phyloP scores from a whole-genome alignment of 30 jellyfish, hydroid and myxozoan genomes.

The Aurelia sp. region DNA sequence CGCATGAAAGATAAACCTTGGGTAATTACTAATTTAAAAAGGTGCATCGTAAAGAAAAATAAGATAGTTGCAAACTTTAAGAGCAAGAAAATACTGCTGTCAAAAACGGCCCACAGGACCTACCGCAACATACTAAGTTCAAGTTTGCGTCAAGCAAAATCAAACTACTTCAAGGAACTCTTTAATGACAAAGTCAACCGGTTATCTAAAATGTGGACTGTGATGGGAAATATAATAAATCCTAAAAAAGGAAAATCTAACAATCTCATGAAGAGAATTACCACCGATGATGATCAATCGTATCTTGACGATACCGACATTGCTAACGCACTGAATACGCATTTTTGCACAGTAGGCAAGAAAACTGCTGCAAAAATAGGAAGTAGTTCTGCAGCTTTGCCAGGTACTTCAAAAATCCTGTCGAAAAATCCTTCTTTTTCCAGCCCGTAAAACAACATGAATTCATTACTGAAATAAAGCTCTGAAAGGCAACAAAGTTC shows the following conservation, averaged over 20 bases:
- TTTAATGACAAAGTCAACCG: background rate
- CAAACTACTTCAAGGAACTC: background rate
- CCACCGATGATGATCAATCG: background rate
- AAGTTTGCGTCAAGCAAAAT: background rate
- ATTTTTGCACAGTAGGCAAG: no score
- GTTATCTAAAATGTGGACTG: background rate
- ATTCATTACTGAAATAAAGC: no score
- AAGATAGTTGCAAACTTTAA: background rate
- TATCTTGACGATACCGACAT: no score
- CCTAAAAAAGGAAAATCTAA: background rate
- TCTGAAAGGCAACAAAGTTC: no score
- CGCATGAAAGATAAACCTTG: background rate
- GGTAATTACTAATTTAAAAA: background rate
- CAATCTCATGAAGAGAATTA: background rate
- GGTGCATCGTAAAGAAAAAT: no score
- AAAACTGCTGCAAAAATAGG: no score
- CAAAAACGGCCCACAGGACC: no score
- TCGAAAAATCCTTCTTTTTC: no score
- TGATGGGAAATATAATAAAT: background rate
- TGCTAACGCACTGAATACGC: no score
- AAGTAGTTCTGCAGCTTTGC: no score
- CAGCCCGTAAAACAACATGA: no score
- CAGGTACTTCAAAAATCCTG: no score
- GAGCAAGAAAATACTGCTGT: background rate
- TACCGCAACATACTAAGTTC: background rate